Conservation (phyloP, 1,140 invertebrate species). For the Brachionus asplanchnoidis region DNA sequence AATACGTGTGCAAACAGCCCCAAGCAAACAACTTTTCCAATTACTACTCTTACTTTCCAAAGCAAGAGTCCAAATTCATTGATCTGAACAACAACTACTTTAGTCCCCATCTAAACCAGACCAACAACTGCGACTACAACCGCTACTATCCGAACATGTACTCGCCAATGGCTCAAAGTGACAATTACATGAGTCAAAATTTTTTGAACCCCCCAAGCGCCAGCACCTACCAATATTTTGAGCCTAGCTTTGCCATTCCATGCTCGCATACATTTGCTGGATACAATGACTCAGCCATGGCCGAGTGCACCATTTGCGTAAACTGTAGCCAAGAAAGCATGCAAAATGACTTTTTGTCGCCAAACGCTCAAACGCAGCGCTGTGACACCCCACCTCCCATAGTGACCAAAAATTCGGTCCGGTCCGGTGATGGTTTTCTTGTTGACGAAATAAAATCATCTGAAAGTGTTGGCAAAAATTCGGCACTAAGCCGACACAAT, state of each 20-base stretch:
- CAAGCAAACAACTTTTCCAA: not conserved
- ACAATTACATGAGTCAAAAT: not conserved
- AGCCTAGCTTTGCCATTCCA: not conserved
- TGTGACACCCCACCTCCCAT: constrained; percentile 18
- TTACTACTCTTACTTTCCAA: not conserved
- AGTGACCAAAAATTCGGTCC: not conserved
- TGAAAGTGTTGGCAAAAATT: not conserved
- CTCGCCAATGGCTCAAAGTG: not conserved
- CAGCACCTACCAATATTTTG: not conserved
- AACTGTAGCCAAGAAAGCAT: not conserved
- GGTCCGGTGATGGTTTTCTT: not conserved
- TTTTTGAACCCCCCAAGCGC: not conserved
- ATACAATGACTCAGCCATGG: not conserved
- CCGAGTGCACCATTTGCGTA: not conserved
- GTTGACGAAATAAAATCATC: not conserved
- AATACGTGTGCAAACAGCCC: not conserved
- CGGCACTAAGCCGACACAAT: not conserved
- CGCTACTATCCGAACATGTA: not conserved
- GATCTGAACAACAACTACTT: constrained; percentile 20
- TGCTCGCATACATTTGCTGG: not conserved
- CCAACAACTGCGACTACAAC: not conserved
- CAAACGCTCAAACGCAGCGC: not conserved
- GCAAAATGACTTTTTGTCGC: not conserved
- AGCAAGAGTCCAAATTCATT: not conserved
- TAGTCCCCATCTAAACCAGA: not conserved